These are phyloP conservation scores for Tiliqua scincoides DNA, from an alignment of 2,113 vertebrate genomes.

Conservation along the genomic window DNA sequence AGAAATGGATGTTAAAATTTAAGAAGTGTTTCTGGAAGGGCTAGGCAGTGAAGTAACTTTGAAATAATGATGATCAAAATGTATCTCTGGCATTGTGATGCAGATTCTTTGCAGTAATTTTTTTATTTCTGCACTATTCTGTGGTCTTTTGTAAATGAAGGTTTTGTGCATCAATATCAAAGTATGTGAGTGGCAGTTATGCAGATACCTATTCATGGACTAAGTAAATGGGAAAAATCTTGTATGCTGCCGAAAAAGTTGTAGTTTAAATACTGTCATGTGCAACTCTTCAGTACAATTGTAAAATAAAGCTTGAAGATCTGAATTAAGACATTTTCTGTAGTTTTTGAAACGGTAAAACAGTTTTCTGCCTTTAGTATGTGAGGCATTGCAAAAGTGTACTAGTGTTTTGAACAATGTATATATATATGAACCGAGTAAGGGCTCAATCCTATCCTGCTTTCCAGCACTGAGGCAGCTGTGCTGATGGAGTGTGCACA, in stretches of 20 bases:
- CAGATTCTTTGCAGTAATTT: slow-evolving; percentile 55
- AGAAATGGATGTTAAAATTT: slow-evolving; percentile 48
- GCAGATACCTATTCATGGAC: slow-evolving; percentile 55
- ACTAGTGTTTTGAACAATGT: neutral
- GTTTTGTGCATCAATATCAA: slow-evolving; percentile 31
- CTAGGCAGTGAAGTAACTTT: slow-evolving; percentile 41
- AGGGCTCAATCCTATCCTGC: too few species aligned
- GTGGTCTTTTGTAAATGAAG: slow-evolving; percentile 23
- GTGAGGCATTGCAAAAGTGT: slow-evolving; percentile 14
- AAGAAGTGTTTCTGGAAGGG: slow-evolving; percentile 26
- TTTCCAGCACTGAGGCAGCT: too few species aligned
- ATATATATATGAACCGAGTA: slow-evolving; percentile 29
- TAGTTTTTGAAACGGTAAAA: slow-evolving; percentile 47
- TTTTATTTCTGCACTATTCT: slow-evolving; percentile 56
- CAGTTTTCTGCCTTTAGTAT: slow-evolving; percentile 11
- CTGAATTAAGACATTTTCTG: slow-evolving; percentile 52
- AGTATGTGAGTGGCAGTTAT: slow-evolving; percentile 60
- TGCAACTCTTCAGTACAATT: slow-evolving; percentile 62
- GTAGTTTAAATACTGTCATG: too few species aligned
- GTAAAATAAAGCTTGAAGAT: slow-evolving; percentile 50
- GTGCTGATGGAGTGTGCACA: too few species aligned
- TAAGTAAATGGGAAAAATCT: slow-evolving; percentile 63
- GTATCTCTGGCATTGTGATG: slow-evolving; percentile 56
- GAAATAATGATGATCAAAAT: slow-evolving; percentile 50
- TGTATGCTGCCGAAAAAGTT: slow-evolving; percentile 49